Evolutionary conservation across 2,113 vertebrate genomes (phyloP).

Genomic region (Percina caprodes): DNA sequence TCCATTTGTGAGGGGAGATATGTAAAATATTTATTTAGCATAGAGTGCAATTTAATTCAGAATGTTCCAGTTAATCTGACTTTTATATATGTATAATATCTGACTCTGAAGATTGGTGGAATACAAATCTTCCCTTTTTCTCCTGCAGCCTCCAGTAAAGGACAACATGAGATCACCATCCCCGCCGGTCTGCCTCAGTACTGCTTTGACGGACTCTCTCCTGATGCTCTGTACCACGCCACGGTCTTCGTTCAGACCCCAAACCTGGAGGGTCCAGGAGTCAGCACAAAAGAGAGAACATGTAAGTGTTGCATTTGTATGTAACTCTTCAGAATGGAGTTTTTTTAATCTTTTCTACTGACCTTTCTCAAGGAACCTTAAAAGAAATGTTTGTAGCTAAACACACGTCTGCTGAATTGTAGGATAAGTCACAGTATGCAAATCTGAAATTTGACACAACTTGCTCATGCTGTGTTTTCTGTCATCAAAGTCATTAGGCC

Average conservation of each 20-base stretch:
- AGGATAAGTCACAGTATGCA: no score
- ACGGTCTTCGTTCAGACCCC: conserved; percentile 95
- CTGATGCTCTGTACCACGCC: conserved; percentile 89
- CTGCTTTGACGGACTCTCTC: conserved; percentile 93
- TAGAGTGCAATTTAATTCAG: background rate
- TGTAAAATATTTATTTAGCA: background rate
- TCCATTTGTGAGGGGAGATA: no score
- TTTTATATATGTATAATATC: background rate
- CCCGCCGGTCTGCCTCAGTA: conserved; percentile 91
- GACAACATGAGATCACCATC: conserved; percentile 95
- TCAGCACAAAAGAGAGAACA: conserved; percentile 88
- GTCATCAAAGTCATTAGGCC: no score
- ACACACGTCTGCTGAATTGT: no score
- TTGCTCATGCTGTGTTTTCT: no score
- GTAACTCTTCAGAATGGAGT: no score
- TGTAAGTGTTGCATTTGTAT: conserved; percentile 79
- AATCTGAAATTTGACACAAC: no score
- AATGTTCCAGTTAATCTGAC: background rate
- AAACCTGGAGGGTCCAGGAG: conserved; percentile 94
- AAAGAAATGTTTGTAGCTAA: no score
- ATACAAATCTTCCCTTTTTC: background rate
- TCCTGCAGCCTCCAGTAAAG: conserved; percentile 79
- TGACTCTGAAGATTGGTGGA: background rate
- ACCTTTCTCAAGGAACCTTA: no score
- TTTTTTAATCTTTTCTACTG: background rate